Conservation (phyloP, 1,140 invertebrate species). For the Mycetomoellerius zeteki region DNA sequence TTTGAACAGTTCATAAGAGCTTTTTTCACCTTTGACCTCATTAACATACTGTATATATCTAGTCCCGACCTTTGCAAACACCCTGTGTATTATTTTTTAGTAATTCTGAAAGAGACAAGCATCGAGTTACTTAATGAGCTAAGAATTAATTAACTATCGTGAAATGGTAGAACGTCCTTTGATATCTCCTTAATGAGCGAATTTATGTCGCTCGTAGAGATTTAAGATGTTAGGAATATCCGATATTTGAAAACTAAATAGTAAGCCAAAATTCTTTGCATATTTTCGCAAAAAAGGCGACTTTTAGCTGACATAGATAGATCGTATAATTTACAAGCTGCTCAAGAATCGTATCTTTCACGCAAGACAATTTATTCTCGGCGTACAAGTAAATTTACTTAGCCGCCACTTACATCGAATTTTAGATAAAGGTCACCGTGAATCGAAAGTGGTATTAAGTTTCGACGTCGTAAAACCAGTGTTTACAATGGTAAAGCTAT, state of each 20-base stretch:
- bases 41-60: too few species aligned
- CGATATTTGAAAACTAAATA: slow-evolving; percentile 1
- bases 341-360: not conserved
- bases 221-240: not conserved
- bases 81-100: not conserved
- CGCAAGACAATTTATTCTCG: not conserved
- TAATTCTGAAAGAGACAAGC: not conserved
- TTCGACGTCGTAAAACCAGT: slow-evolving; percentile 36
- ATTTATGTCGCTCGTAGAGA: not conserved
- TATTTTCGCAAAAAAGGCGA: not conserved
- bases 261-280: not conserved
- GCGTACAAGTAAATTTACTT: slow-evolving; percentile 42
- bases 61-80: too few species aligned
- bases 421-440: slow-evolving; percentile 7
- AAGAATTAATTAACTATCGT: slow-evolving; percentile 4
- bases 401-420: slow-evolving; percentile 20
- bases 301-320: not conserved
- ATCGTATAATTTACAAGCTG: slow-evolving; percentile 22
- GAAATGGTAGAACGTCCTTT: not conserved
- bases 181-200: not conserved
- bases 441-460: slow-evolving; percentile 37
- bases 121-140: not conserved
- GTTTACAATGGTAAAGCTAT: not conserved
- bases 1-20: too few species aligned
- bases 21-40: too few species aligned